Evolutionary conservation across 2,113 vertebrate genomes (phyloP), one percentile per base, ranked within the genome.

Genomic region (Scomber colias): DNA sequence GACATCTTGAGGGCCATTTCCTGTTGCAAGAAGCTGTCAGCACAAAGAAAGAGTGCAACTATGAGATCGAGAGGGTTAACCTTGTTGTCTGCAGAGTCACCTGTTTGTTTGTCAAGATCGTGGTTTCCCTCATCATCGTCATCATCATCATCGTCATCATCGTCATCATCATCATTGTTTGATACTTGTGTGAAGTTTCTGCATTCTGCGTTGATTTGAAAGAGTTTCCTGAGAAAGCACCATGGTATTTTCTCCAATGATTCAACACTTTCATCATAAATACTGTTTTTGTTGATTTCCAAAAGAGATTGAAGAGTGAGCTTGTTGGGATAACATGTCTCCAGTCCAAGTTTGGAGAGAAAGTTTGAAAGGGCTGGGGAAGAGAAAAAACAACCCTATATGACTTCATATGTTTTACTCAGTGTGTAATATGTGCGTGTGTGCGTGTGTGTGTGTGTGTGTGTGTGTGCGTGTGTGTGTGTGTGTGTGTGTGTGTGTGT

Each of bases 1-100:
- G 92, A 89, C 95, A 96, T 95, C 66, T 94, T 95, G 5, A 90
- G 71, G 65, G 92, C 53, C 56, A 96, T 86, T 78, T 94, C 87
- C 13, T 93, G 87, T 57, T 92, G 94, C 51, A 96, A 79, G 77
- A 93, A 92, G 50, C 63, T 74, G 30, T 95, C 93, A 11, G 96
- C 92, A 74, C 93, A 95, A 24, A 90, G 78, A 62, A 96, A 83
- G 16, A 94, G 63, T 6, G 92, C 95, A 15, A 90, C 91, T 5
- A 94, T 67, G 17, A 96, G 65, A 17, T 96, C 95, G 0, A 87
- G 87, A 45, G 90, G 91, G 56, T 94, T 86, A 3, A 93, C 35
- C 0, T 50, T 4, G 35, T 11, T 51, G 0, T 82, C 40, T 72
- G 13, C 31, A 50, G 55, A 9, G 15, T 75, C 55, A 21, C 75